Conservation (phyloP, 37 sponge, comb jelly and placozoan species). For the Amphimedon queenslandica region DNA sequence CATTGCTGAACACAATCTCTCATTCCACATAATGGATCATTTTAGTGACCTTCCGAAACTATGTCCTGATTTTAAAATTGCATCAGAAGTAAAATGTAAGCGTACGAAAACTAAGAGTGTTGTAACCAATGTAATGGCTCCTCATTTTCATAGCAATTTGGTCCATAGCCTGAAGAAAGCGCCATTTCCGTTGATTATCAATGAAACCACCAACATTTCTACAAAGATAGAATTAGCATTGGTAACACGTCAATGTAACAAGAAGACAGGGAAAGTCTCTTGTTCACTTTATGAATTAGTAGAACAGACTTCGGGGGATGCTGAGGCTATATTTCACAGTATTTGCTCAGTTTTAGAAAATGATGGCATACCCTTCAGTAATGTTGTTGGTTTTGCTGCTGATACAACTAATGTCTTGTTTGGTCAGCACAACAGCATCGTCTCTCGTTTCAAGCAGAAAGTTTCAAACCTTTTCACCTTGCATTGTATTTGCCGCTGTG, state of each 20-base stretch:
- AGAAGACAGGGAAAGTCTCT: neutral
- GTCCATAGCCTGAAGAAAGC: neutral
- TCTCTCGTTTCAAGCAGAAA: neutral
- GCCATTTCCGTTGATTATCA: neutral
- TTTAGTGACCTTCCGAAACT: neutral
- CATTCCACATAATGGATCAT: neutral
- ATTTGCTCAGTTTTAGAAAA: neutral
- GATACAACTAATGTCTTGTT: neutral
- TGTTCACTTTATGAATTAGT: neutral
- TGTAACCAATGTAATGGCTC: neutral
- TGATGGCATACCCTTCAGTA: neutral
- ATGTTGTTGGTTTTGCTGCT: neutral
- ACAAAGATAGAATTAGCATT: neutral
- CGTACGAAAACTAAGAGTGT: neutral
- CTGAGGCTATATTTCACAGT: neutral
- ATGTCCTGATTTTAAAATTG: neutral
- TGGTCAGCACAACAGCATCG: neutral
- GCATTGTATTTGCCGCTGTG: neutral
- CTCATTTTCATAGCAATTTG: slow-evolving; percentile 1
- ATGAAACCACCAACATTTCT: slow-evolving; percentile 11
- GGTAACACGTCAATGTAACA: neutral
- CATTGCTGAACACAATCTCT: neutral
- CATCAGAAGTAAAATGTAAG: neutral
- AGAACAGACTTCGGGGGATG: neutral
- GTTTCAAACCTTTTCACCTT: neutral